Percentiles rank a stretch among this genome's conserved stretches.
Conservation (phyloP, 1,140 invertebrate genomes). For the Pomacea maculata region DNA sequence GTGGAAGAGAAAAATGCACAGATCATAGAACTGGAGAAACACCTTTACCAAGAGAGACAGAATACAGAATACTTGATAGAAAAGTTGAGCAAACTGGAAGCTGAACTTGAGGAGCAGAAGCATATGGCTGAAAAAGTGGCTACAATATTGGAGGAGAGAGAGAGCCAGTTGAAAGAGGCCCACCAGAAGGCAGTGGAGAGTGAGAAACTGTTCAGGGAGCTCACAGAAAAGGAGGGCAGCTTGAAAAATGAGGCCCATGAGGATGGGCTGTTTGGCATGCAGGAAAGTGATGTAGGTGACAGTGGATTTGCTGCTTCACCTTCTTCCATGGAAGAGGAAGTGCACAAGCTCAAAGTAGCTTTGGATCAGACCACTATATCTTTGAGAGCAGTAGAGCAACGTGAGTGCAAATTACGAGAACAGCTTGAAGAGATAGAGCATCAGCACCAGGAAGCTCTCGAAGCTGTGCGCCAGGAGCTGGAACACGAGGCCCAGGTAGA, state of each 20-base stretch:
- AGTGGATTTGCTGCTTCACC: constrained; percentile 4
- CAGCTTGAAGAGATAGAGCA: constrained; percentile 36
- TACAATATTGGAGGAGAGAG: constrained; percentile 3
- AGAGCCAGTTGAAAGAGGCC: background rate
- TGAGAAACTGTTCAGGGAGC: constrained; percentile 28
- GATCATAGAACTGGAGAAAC: constrained; percentile 14
- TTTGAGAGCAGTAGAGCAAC: background rate
- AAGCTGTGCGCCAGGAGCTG: constrained; percentile 37
- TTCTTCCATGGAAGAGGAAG: constrained; percentile 31
- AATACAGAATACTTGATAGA: constrained; percentile 5
- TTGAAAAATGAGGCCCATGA: constrained; percentile 9
- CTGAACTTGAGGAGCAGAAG: constrained; percentile 34
- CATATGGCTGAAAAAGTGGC: background rate
- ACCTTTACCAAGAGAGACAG: constrained; percentile 27
- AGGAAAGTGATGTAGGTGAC: background rate
- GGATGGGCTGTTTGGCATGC: too few relatives aligned
- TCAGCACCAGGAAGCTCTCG: constrained; percentile 36
- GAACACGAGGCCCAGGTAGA: constrained; percentile 48
- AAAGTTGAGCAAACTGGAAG: constrained; percentile 32
- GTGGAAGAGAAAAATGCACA: constrained; percentile 10
- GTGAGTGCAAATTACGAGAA: constrained; percentile 34
- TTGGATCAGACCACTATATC: constrained; percentile 18
- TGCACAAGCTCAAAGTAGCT: constrained; percentile 30
- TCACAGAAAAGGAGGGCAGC: constrained; percentile 22
- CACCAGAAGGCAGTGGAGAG: constrained; percentile 25